phyloP scores from a whole-genome alignment of 2,888 invertebrate species.

The Phengaris arion region DNA sequence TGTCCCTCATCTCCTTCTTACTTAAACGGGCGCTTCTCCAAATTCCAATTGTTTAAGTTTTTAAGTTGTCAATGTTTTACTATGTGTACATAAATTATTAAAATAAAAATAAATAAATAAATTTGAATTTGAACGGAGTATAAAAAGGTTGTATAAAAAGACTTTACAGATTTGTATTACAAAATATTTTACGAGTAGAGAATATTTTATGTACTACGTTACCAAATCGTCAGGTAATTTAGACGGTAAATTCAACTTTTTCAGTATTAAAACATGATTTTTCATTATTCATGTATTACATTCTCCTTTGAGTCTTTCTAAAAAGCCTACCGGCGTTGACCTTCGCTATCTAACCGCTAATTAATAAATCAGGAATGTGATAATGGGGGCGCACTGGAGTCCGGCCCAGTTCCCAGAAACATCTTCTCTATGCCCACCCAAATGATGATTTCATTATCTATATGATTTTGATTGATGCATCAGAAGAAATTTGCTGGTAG shows the following conservation, averaged over 20 bases:
- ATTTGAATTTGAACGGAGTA: too few relatives aligned
- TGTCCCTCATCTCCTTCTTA: too few relatives aligned
- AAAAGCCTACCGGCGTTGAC: constrained; percentile 37
- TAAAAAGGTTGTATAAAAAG: too few relatives aligned
- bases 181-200: too few relatives aligned
- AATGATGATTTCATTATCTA: constrained; percentile 80
- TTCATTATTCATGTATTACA: constrained; percentile 32
- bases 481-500: constrained; percentile 70
- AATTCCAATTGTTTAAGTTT: too few relatives aligned
- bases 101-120: too few relatives aligned
- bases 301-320: constrained; percentile 36
- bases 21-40: too few relatives aligned
- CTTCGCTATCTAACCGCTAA: constrained; percentile 57
- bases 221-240: background rate
- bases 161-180: too few relatives aligned
- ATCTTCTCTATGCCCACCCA: constrained; percentile 77
- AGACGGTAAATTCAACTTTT: background rate
- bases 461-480: constrained; percentile 79
- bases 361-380: constrained; percentile 79
- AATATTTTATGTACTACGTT: too few relatives aligned
- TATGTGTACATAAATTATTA: too few relatives aligned
- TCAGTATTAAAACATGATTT: constrained; percentile 20
- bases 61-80: too few relatives aligned
- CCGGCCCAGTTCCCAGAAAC: constrained; percentile 60
- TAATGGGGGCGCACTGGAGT: constrained; percentile 63